Percentiles rank a stretch among this genome's conserved stretches.
Conservation (phyloP, 2,113 vertebrate species). For the Porphyrio hochstetteri region DNA sequence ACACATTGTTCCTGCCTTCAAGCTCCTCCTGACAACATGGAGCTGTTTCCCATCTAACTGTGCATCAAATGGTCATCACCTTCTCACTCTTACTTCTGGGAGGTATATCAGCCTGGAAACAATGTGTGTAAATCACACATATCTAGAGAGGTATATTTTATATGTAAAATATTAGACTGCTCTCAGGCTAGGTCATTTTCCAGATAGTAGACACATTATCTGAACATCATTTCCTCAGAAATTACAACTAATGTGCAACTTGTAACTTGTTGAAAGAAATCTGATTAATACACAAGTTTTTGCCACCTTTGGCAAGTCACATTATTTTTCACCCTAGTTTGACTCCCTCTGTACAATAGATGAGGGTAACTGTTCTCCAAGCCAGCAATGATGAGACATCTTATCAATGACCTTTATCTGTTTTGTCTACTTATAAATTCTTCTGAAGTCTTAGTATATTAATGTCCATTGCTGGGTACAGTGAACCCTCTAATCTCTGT, state of each 20-base stretch:
- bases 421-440: neutral
- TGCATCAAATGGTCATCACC: neutral
- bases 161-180: neutral
- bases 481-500: neutral
- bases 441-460: neutral
- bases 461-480: neutral
- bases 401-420: neutral
- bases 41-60: neutral
- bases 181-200: neutral
- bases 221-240: neutral
- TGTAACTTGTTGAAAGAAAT: neutral
- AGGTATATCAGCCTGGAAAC: neutral
- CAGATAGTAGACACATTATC: neutral
- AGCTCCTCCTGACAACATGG: neutral
- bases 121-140: neutral
- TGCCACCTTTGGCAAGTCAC: neutral
- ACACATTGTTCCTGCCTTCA: neutral
- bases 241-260: neutral
- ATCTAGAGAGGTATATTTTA: neutral
- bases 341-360: neutral
- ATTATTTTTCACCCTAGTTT: neutral
- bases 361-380: neutral
- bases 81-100: neutral
- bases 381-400: neutral
- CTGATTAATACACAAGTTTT: fast-evolving